phyloP scores from a whole-genome alignment of 2,797 vertebrate genomes.

The Schizothorax lantsangensis region DNA sequence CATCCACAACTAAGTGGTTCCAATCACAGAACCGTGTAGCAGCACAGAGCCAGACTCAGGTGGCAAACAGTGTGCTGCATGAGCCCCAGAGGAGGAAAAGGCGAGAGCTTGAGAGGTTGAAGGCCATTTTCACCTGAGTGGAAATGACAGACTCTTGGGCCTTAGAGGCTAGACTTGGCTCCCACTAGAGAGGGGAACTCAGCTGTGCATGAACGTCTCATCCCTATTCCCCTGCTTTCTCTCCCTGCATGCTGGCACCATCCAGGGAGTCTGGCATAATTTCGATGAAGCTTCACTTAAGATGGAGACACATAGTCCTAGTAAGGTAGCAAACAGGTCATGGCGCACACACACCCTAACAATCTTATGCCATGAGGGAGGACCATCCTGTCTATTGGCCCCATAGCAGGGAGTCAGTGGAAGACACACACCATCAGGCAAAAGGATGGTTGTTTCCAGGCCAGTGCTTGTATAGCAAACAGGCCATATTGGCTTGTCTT shows the following conservation, averaged over 20 bases:
- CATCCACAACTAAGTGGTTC: conserved; percentile 50
- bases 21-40: conserved; percentile 54
- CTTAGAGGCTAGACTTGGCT: conserved; percentile 25
- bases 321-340: conserved; percentile 64
- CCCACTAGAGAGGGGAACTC: conserved; percentile 33
- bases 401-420: conserved; percentile 58
- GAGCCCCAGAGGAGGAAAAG: conserved; percentile 49
- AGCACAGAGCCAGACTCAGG: conserved; percentile 70
- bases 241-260: conserved; percentile 37
- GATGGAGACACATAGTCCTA: conserved; percentile 57
- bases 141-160: conserved; percentile 56
- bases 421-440: conserved; percentile 67
- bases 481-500: conserved; percentile 51
- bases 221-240: conserved; percentile 5
- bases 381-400: conserved; percentile 61
- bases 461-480: conserved; percentile 56
- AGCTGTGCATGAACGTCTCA: conserved; percentile 42
- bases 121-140: conserved; percentile 71
- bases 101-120: conserved; percentile 8
- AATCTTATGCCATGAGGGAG: conserved; percentile 1
- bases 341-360: conserved; percentile 13
- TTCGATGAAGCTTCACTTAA: conserved; percentile 62
- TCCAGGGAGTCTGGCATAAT: conserved; percentile 57
- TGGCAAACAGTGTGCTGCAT: conserved; percentile 65
- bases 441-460: conserved; percentile 59